These are phyloP conservation scores for Diloba caeruleocephala DNA, from an alignment of 2,888 invertebrate species.

Conservation along the genomic window DNA sequence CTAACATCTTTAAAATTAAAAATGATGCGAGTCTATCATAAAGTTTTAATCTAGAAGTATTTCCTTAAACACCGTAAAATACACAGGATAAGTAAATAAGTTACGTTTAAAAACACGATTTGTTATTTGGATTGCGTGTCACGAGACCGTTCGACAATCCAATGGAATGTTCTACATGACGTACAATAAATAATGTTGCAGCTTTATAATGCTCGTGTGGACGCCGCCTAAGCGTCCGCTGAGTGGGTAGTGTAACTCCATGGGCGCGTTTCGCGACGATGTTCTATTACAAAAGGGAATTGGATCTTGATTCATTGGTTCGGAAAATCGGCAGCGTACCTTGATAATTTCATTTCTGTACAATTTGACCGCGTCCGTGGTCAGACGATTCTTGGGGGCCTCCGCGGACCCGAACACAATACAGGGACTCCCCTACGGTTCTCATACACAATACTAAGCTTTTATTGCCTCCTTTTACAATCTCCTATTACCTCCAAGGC, in stretches of 20 bases:
- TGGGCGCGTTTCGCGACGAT: constrained; percentile 86
- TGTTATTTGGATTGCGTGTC: constrained; percentile 67
- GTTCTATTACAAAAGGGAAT: constrained; percentile 90
- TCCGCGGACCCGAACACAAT: constrained; percentile 85
- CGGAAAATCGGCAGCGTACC: constrained; percentile 89
- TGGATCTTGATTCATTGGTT: constrained; percentile 90
- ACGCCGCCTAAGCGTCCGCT: constrained; percentile 78
- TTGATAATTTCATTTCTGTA: constrained; percentile 90
- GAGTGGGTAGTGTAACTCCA: constrained; percentile 86
- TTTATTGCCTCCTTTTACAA: constrained; percentile 89
- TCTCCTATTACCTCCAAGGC: constrained; percentile 88
- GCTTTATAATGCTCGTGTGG: constrained; percentile 64
- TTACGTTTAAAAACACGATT: constrained; percentile 61
- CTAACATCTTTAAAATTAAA: constrained; percentile 30
- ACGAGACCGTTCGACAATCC: constrained; percentile 66
- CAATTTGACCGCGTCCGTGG: constrained; percentile 89
- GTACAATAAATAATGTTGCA: constrained; percentile 61
- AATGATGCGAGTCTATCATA: constrained; percentile 28
- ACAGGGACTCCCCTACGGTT: constrained; percentile 84
- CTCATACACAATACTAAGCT: constrained; percentile 88
- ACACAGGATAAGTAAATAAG: constrained; percentile 54
- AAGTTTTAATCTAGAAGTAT: constrained; percentile 41
- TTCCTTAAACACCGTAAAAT: constrained; percentile 51
- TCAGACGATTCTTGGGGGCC: constrained; percentile 86
- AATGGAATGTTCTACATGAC: constrained; percentile 62